Percentiles rank a stretch among this genome's conserved stretches.
Evolutionary conservation across 2,888 invertebrate species (phyloP).

Genomic region (Mimumesa dahlbomi): DNA sequence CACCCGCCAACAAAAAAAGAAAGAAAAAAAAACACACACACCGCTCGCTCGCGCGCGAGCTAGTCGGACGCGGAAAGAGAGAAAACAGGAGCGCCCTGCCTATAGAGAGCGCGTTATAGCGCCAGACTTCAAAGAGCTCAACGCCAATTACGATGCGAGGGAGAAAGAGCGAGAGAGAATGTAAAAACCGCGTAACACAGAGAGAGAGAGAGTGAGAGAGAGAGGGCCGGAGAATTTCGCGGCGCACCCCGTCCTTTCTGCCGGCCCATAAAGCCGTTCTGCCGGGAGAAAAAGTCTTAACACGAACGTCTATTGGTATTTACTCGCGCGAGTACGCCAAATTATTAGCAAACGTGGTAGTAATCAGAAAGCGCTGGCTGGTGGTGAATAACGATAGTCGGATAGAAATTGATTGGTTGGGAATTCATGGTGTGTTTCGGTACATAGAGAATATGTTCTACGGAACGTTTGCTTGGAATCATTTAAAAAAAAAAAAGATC

Average conservation of each 20-base stretch:
- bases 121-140: constrained; percentile 73
- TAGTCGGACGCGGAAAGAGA: constrained; percentile 23
- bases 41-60: too few species aligned
- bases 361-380: too few species aligned
- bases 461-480: too few species aligned
- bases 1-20: constrained; percentile 41
- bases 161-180: constrained; percentile 5
- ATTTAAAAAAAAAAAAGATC: too few species aligned
- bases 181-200: not conserved
- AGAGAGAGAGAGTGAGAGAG: not conserved
- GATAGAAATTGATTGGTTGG: too few species aligned
- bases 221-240: constrained; percentile 22
- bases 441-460: too few species aligned
- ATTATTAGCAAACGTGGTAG: constrained; percentile 50
- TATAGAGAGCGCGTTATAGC: constrained; percentile 36
- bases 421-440: too few species aligned
- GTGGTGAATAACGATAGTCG: too few species aligned
- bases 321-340: constrained; percentile 39
- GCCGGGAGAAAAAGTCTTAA: constrained; percentile 23
- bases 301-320: constrained; percentile 41
- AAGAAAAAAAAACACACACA: too few species aligned
- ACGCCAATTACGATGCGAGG: constrained; percentile 71
- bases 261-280: constrained; percentile 32
- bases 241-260: constrained; percentile 34
- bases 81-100: constrained; percentile 24